Evolutionary conservation across 2,113 vertebrate species (phyloP).

Genomic region (Aviceda subcristata): DNA sequence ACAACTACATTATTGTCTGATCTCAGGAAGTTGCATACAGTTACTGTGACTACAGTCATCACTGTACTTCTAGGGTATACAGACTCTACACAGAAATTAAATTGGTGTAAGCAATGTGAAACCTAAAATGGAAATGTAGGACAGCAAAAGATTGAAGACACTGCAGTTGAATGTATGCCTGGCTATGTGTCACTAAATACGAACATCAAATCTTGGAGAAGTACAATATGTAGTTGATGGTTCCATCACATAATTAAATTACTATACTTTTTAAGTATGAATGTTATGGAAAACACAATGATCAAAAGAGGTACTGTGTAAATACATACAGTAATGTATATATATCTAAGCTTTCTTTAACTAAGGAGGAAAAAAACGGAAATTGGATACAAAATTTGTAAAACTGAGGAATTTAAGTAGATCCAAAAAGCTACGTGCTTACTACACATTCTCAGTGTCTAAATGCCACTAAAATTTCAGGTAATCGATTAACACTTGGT

Average conservation of each 20-base stretch:
- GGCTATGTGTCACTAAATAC: neutral
- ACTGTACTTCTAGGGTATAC: neutral
- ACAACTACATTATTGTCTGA: neutral
- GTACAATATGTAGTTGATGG: neutral
- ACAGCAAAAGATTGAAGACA: neutral
- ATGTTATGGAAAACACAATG: neutral
- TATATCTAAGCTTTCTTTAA: neutral
- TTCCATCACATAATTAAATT: neutral
- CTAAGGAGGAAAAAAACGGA: neutral
- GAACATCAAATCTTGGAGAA: neutral
- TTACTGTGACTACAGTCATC: neutral
- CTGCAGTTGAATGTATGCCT: neutral
- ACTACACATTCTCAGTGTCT: neutral
- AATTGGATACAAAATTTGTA: neutral
- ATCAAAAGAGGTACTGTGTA: neutral
- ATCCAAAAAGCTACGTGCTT: neutral
- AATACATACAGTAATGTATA: neutral
- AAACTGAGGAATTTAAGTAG: neutral
- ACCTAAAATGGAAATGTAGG: neutral
- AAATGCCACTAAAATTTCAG: neutral
- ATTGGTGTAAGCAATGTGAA: neutral
- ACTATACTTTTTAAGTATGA: neutral
- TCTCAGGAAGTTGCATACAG: slow-evolving; percentile 13
- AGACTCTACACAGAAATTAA: neutral
- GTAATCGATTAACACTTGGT: neutral